These are phyloP conservation scores for Tinea pellionella DNA, from an alignment of 2,888 invertebrate species.

Conservation along the genomic window DNA sequence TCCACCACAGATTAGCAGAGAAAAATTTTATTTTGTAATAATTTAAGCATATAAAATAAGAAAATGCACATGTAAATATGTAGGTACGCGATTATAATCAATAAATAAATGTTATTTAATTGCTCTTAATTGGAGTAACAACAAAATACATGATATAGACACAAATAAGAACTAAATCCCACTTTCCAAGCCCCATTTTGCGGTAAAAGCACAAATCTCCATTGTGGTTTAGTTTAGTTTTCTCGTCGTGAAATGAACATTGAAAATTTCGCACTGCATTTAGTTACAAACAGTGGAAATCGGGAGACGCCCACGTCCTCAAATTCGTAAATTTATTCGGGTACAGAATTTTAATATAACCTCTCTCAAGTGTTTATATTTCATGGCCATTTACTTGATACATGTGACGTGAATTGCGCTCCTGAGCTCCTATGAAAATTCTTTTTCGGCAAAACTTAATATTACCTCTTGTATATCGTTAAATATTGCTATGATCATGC, in stretches of 20 bases:
- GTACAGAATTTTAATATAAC: conserved; percentile 7
- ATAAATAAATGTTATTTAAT: too few relatives aligned
- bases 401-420: conserved; percentile 43
- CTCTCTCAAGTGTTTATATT: conserved; percentile 12
- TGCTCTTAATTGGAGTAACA: too few relatives aligned
- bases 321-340: background rate
- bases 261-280: background rate
- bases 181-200: background rate
- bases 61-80: too few relatives aligned
- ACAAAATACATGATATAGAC: too few relatives aligned
- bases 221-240: background rate
- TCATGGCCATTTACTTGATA: conserved; percentile 38
- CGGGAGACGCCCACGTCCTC: background rate
- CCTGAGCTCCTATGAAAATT: background rate
- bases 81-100: too few relatives aligned
- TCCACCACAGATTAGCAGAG: too few relatives aligned
- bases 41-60: too few relatives aligned
- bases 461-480: background rate
- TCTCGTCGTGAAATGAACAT: background rate
- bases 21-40: too few relatives aligned
- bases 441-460: background rate
- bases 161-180: background rate
- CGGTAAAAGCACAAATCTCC: background rate
- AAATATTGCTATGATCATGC: background rate
- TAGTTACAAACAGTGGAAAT: background rate